phyloP scores from a whole-genome alignment of 2,797 vertebrate genomes.

The Austrolebias charrua region DNA sequence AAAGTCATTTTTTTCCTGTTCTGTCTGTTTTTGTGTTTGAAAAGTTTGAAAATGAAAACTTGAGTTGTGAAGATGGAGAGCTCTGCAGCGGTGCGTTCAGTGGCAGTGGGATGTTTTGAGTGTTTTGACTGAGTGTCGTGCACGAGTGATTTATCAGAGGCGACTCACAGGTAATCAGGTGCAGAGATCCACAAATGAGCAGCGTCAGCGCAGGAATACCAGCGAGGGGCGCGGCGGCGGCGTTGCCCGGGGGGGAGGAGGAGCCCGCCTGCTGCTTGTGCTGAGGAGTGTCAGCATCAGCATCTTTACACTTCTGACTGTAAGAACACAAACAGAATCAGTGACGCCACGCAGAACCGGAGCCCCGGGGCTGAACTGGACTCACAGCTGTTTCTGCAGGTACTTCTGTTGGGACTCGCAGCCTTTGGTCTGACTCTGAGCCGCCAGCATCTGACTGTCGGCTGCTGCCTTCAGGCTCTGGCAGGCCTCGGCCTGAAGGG shows the following conservation, averaged over 20 bases:
- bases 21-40: too few species aligned
- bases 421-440: conserved; percentile 59
- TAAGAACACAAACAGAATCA: conserved; percentile 17
- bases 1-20: too few species aligned
- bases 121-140: neutral
- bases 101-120: conserved; percentile 6
- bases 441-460: conserved; percentile 54
- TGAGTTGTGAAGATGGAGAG: too few species aligned
- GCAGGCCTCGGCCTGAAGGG: conserved; percentile 44
- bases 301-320: conserved; percentile 55
- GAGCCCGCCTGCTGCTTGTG: neutral
- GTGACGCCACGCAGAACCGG: too few species aligned
- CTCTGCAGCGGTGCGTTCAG: neutral
- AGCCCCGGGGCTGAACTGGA: conserved; percentile 5
- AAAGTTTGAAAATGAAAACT: too few species aligned
- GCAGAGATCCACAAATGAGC: conserved; percentile 40
- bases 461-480: conserved; percentile 53
- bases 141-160: fast-evolving
- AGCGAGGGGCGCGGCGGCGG: neutral
- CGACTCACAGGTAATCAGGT: conserved; percentile 59
- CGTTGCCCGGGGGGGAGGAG: fast-evolving
- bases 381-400: conserved; percentile 77
- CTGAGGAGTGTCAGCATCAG: neutral
- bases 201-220: conserved; percentile 30
- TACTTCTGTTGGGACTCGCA: conserved; percentile 57